Evolutionary conservation across 2,888 invertebrate species (phyloP), one percentile per base, ranked within the genome.

Genomic region (Drosophila bunnanda): DNA sequence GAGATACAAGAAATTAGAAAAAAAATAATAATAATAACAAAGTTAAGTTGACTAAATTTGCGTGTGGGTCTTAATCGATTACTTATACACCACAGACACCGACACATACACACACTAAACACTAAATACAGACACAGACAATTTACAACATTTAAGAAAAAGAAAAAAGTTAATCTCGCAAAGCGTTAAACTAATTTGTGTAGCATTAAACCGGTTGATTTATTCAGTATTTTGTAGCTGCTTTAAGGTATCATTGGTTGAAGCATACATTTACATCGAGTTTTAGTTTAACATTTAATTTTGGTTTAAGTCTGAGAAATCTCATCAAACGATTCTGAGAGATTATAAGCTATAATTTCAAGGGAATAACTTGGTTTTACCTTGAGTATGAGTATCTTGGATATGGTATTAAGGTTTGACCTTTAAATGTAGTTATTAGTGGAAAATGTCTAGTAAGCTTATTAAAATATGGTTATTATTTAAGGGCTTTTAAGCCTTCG

Each of bases 171-270:
- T 76, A 72, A 83, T 69, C 71, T 68, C 58, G 62, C 66, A 57
- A 80, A 76, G 71, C 67, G 86, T 73, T 81, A 78, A 82, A 85
- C 76, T 76, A 82, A 85, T 85, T 85, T 88, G 68, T 78, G 76
- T 71, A 74, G 69, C 81, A 80, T 76, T 78, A 81, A 83, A 88
- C 88, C 75, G 82, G 82, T 83, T 82, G 66, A 69, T 48, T 76
- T 77, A 57, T 66, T 65, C 57, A 56, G 55, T 56, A 57, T 73
- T 60, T 62, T 65, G 59, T 60, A 61, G 55, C 53, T 74, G 82
- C 77, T 77, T 82, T 54, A 66, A 78, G 75, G 59, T 71, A 62
- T 80, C 83, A 80, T 83, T 78, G 81, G 79, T 46, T 69, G 46
- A 46, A 59, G 57, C 68, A 53, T 36, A 56, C 30, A 75, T 57